Evolutionary conservation across 2,888 invertebrate species (phyloP), one percentile per base, ranked within the genome.

Genomic region (Spodoptera littoralis): DNA sequence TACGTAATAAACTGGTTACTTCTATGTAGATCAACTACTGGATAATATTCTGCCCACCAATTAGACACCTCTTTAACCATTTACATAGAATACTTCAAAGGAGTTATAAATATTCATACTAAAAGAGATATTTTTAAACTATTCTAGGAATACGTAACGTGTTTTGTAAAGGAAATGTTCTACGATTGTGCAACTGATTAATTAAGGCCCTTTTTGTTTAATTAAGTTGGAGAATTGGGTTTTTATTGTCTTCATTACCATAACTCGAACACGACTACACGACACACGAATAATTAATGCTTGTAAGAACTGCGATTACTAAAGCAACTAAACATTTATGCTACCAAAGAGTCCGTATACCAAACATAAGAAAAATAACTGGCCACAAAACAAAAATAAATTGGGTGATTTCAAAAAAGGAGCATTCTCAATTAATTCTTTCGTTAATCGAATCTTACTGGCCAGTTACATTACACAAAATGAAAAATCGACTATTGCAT

Each of bases 41-140:
- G 64, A 71, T 58, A 65, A 22, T 51, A 52, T 44, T 11, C 24
- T 55, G 27, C 36, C 56, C 22, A 65, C 55, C 60, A 73, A 73
- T 70, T 64, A 76, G 52, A 58, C 45, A 24, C 27, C n/a, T 62
- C 27, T 52, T 52, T 47, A 43, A 59, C 48, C 36, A 24, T 58
- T 54, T 47, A 63, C 44, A 57, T 60, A 53, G 57, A 64, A 64
- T 76, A 60, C 13, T 49, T 63, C 58, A 48, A 64, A 56, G 27
- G 30, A 67, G 27, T 49, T 51, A 62, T 70, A 64, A 63, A 73
- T 73, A 76, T 79, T 73, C 67, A 76, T 63, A 63, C 22, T 13
- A 45, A 48, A 54, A 61, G 24, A 51, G 54, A 56, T 61, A 55
- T 55, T 55, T 60, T 51, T 46, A 61, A 58, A 36, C 36, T 55